A percentile compares a stretch with the other conserved stretches of the same genome.
Evolutionary conservation across 1,140 invertebrate species (phyloP).

Genomic region (Drosophila kikkawai): DNA sequence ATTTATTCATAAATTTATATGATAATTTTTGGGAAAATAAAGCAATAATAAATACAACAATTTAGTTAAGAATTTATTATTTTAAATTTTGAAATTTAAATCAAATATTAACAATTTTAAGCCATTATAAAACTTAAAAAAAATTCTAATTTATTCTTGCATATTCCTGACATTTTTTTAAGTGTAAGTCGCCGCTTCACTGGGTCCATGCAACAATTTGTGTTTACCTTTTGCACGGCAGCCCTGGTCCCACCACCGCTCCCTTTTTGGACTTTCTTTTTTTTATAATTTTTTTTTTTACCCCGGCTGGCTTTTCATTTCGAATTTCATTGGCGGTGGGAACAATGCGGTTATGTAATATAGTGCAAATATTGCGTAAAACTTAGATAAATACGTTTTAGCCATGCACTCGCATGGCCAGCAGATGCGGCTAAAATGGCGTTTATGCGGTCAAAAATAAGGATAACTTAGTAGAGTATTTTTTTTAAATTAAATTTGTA

Average conservation of each 20-base stretch:
- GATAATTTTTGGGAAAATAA: too few species aligned
- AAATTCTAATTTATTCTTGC: too few species aligned
- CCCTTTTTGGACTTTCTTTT: slow-evolving; percentile 3
- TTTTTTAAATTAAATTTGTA: neutral
- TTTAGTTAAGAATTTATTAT: too few species aligned
- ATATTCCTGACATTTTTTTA: neutral
- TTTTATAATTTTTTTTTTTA: neutral
- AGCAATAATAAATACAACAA: too few species aligned
- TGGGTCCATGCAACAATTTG: slow-evolving; percentile 44
- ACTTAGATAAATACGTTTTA: slow-evolving; percentile 77
- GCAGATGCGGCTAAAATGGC: slow-evolving; percentile 8
- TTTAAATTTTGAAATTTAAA: too few species aligned
- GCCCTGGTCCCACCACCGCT: neutral
- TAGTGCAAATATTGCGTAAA: slow-evolving; percentile 81
- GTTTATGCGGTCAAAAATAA: slow-evolving; percentile 18
- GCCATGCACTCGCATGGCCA: slow-evolving; percentile 42
- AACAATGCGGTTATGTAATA: slow-evolving; percentile 81
- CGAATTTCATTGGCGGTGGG: slow-evolving; percentile 66
- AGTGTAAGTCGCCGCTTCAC: slow-evolving; percentile 31
- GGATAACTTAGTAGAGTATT: too few species aligned
- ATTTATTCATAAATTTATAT: too few species aligned
- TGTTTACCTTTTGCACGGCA: slow-evolving; percentile 54
- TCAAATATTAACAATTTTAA: too few species aligned
- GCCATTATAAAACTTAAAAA: too few species aligned
- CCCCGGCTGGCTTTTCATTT: slow-evolving; percentile 58